Percentiles rank a stretch among this genome's conserved stretches.
These are phyloP conservation scores for Dascyllus trimaculatus DNA, from an alignment of 2,113 vertebrate genomes.

Conservation along the genomic window DNA sequence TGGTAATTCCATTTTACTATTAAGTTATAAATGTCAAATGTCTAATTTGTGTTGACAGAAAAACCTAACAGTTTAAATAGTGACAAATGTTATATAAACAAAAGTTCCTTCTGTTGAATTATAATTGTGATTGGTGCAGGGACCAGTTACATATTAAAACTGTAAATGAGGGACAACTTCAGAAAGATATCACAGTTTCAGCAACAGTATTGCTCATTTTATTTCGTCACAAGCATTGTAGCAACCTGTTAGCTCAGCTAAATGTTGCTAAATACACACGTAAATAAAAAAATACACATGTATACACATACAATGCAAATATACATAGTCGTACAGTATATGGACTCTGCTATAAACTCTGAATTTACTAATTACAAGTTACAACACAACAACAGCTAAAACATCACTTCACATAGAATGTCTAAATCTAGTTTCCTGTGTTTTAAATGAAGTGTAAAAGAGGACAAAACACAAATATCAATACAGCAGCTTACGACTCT, in stretches of 20 bases:
- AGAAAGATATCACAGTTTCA: conserved; percentile 37
- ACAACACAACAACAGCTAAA: conserved; percentile 73
- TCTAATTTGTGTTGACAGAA: not conserved
- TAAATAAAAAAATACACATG: conserved; percentile 67
- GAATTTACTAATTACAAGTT: conserved; percentile 62
- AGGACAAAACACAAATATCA: conserved; percentile 61
- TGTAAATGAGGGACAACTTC: conserved; percentile 5
- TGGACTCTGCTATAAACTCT: conserved; percentile 62
- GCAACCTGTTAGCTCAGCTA: conserved; percentile 77
- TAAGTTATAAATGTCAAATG: not conserved
- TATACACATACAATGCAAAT: conserved; percentile 70
- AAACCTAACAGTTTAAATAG: not conserved
- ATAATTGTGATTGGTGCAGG: not conserved
- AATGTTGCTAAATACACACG: conserved; percentile 70
- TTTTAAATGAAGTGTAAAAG: conserved; percentile 51
- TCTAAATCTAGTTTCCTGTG: conserved; percentile 44
- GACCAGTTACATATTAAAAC: not conserved
- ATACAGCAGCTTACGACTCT: conserved; percentile 48
- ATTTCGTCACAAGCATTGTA: conserved; percentile 73
- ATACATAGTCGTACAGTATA: conserved; percentile 64
- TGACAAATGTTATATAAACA: too few species aligned
- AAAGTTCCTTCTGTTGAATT: too few species aligned
- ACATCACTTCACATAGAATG: conserved; percentile 65
- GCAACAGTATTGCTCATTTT: conserved; percentile 77
- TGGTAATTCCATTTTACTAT: not conserved